A percentile compares a stretch with the other conserved stretches of the same genome.
These are phyloP conservation scores for Achroia grisella DNA, from an alignment of 1,140 invertebrate genomes.

Conservation along the genomic window DNA sequence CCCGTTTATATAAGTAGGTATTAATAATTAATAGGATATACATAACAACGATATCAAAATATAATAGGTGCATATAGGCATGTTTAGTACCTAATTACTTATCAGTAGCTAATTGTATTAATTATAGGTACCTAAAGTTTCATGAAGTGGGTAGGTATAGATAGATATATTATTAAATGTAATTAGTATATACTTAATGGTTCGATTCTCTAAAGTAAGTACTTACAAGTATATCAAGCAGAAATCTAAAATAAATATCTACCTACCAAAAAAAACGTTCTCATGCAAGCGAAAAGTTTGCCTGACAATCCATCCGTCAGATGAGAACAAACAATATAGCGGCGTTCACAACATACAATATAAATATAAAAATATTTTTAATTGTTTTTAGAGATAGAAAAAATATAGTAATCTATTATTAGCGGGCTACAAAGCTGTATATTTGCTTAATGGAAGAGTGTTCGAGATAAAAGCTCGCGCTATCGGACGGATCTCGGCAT, in stretches of 20 bases:
- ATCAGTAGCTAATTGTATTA: no score
- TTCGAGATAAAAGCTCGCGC: conserved; percentile 63
- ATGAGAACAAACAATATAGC: conserved; percentile 31
- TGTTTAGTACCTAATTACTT: no score
- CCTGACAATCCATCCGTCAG: conserved; percentile 43
- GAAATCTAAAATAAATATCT: conserved; percentile 21
- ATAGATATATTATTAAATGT: no score
- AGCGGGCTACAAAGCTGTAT: conserved; percentile 58
- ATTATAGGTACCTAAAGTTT: no score
- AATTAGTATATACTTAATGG: no score
- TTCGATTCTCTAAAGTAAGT: no score
- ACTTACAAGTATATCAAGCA: conserved; percentile 17
- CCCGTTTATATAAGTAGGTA: no score
- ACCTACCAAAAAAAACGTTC: conserved; percentile 24
- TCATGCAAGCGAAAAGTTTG: conserved; percentile 49
- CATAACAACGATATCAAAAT: no score
- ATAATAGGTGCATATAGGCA: no score
- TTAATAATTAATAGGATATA: no score
- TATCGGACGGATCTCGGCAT: conserved; percentile 51
- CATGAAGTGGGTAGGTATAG: no score
- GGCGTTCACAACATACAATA: conserved; percentile 36
- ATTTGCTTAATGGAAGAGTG: conserved; percentile 70
- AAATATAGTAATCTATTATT: conserved; percentile 63
- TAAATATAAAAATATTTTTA: conserved; percentile 72
- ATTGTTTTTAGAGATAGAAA: conserved; percentile 62